These are phyloP conservation scores for Gila robusta DNA, from an alignment of 2,797 vertebrate species.

Conservation along the genomic window DNA sequence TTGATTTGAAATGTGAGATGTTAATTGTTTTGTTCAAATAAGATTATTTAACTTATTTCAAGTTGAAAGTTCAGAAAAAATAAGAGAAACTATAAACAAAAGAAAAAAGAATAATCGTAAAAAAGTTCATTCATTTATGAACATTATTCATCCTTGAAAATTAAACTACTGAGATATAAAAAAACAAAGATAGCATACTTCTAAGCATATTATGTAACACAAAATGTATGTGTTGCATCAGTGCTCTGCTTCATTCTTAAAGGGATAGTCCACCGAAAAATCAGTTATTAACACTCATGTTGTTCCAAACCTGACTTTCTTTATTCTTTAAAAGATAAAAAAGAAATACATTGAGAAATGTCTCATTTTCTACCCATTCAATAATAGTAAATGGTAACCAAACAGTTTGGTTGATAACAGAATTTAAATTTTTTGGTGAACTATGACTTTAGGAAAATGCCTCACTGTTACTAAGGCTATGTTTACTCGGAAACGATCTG, in stretches of 20 bases:
- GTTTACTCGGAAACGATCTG: too few relatives aligned
- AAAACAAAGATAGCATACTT: not conserved
- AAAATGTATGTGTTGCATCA: not conserved
- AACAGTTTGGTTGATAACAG: not conserved
- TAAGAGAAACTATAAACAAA: not conserved
- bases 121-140: conserved; percentile 5
- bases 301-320: not conserved
- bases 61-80: not conserved
- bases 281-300: not conserved
- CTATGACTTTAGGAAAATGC: not conserved
- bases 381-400: not conserved
- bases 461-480: too few relatives aligned
- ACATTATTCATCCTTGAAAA: conserved; percentile 12
- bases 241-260: not conserved
- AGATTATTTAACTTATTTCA: conserved; percentile 2
- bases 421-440: not conserved
- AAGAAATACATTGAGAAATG: not conserved
- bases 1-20: conserved; percentile 12
- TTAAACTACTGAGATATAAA: conserved; percentile 2
- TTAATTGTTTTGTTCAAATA: conserved; percentile 18
- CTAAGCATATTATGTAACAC: not conserved
- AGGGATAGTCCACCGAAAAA: not conserved
- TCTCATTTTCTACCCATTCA: not conserved
- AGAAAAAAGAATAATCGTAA: not conserved
- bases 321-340: not conserved